Evolutionary conservation across 2,113 vertebrate species (phyloP).

Genomic region (Carettochelys insculpta): DNA sequence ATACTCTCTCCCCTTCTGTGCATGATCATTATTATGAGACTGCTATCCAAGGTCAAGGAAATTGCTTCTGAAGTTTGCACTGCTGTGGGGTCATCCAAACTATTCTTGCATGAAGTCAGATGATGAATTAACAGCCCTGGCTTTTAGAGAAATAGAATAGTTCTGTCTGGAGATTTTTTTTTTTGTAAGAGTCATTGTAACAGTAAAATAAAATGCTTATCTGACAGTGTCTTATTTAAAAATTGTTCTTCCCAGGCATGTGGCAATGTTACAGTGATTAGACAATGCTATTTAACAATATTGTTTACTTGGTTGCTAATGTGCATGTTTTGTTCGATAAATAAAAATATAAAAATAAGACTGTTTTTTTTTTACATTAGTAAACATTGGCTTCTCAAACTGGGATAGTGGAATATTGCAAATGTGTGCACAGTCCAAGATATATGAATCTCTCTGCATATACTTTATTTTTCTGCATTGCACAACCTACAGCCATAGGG

Average conservation of each 20-base stretch:
- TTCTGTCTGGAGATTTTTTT: background rate
- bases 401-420: background rate
- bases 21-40: background rate
- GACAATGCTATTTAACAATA: background rate
- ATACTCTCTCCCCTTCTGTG: background rate
- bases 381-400: background rate
- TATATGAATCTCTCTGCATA: background rate
- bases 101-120: background rate
- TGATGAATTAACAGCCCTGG: accelerated
- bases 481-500: background rate
- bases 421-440: background rate
- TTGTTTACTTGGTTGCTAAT: background rate
- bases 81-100: background rate
- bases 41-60: background rate
- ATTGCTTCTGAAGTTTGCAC: background rate
- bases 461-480: background rate
- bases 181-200: background rate
- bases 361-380: background rate
- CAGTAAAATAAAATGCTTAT: background rate
- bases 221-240: background rate
- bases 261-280: background rate
- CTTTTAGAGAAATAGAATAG: background rate
- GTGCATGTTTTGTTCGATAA: background rate
- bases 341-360: background rate
- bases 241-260: background rate